Percentiles rank a stretch among this genome's conserved stretches.
These are phyloP conservation scores for Gerris lacustris DNA, from an alignment of 2,888 invertebrate species.

Conservation along the genomic window DNA sequence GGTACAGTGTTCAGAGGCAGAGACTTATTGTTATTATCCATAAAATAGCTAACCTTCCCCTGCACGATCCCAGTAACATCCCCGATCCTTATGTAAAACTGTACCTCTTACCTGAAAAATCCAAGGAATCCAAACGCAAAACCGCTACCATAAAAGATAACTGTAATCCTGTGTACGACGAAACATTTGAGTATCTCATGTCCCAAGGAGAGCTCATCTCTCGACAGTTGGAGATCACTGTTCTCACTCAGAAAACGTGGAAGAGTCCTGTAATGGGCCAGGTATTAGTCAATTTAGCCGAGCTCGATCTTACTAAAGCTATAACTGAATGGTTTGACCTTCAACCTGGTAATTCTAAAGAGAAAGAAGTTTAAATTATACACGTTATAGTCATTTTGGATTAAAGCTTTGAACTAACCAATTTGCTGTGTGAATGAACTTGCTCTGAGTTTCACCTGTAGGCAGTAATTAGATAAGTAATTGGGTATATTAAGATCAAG, in stretches of 20 bases:
- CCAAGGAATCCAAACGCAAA: slow-evolving; percentile 76
- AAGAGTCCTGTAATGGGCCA: slow-evolving; percentile 74
- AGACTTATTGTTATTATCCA: slow-evolving; percentile 73
- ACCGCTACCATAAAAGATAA: slow-evolving; percentile 75
- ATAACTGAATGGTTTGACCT: slow-evolving; percentile 62
- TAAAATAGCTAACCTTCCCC: slow-evolving; percentile 70
- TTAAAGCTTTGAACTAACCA: too few species aligned
- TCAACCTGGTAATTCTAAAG: slow-evolving; percentile 41
- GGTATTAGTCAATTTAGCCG: slow-evolving; percentile 51
- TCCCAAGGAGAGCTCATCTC: slow-evolving; percentile 66
- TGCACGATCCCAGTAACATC: slow-evolving; percentile 67
- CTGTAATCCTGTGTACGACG: slow-evolving; percentile 82
- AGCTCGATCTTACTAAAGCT: slow-evolving; percentile 54
- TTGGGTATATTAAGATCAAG: too few species aligned
- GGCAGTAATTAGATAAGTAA: too few species aligned
- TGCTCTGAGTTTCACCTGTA: too few species aligned
- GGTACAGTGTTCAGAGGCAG: slow-evolving; percentile 73
- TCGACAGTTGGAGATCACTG: slow-evolving; percentile 68
- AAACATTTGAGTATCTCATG: slow-evolving; percentile 78
- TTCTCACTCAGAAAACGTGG: slow-evolving; percentile 77
- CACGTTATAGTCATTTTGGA: too few species aligned
- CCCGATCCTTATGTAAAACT: slow-evolving; percentile 85
- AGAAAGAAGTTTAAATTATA: slow-evolving; percentile 19
- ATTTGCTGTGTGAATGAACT: too few species aligned
- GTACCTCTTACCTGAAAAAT: slow-evolving; percentile 69